These are phyloP conservation scores for Heliconius aoede DNA, from an alignment of 2,888 invertebrate genomes.

Conservation along the genomic window DNA sequence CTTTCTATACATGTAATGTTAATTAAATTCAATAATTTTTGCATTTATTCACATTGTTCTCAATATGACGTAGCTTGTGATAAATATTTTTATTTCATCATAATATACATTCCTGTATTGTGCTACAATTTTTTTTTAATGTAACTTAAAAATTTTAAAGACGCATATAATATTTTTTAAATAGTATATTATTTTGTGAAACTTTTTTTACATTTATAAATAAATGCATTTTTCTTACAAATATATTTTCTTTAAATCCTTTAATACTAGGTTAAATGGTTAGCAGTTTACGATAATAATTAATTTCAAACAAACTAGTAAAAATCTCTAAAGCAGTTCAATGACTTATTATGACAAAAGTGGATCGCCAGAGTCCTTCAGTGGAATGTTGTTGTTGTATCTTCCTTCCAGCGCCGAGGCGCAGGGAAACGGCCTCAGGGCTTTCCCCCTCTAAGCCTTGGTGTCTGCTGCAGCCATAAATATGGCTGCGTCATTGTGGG, in stretches of 20 bases:
- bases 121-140: constrained; percentile 23
- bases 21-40: background rate
- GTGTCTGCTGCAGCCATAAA: too few species aligned
- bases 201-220: constrained; percentile 56
- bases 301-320: too few species aligned
- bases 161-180: constrained; percentile 44
- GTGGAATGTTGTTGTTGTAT: too few species aligned
- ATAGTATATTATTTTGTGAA: constrained; percentile 62
- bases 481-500: too few species aligned
- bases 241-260: background rate
- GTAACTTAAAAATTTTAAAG: constrained; percentile 14
- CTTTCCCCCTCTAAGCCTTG: too few species aligned
- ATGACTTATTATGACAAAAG: too few species aligned
- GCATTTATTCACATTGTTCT: constrained; percentile 18
- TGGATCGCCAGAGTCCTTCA: too few species aligned
- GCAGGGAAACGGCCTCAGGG: too few species aligned
- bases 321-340: too few species aligned
- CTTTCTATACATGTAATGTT: constrained; percentile 13
- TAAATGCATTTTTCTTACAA: constrained; percentile 52
- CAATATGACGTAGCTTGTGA: constrained; percentile 1
- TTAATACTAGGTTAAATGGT: background rate
- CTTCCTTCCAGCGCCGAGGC: too few species aligned
- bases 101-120: constrained; percentile 21
- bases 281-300: background rate
- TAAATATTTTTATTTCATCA: constrained; percentile 6